Conservation (phyloP, 2,888 invertebrate genomes). For the Pecten maximus region DNA sequence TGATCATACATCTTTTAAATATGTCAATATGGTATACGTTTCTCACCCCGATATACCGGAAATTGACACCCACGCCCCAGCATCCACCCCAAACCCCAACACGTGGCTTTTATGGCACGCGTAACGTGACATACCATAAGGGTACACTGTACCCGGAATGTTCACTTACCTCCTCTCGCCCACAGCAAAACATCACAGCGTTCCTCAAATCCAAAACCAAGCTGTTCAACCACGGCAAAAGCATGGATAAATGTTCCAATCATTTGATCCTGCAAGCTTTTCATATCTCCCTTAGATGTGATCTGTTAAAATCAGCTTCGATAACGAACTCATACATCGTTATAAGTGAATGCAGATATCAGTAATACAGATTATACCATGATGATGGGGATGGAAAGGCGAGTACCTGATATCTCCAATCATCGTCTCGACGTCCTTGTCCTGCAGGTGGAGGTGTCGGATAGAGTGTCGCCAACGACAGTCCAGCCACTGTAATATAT, state of each 20-base stretch:
- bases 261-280: constrained; percentile 31
- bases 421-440: background rate
- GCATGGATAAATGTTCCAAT: constrained; percentile 47
- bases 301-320: background rate
- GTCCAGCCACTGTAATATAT: background rate
- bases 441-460: background rate
- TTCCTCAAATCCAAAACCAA: constrained; percentile 54
- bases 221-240: constrained; percentile 53
- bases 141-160: constrained; percentile 11
- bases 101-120: background rate
- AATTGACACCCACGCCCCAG: background rate
- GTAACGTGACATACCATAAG: background rate
- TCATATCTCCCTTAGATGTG: constrained; percentile 11
- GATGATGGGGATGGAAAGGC: background rate
- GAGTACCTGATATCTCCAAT: background rate
- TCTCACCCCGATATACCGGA: background rate
- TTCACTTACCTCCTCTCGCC: constrained; percentile 57
- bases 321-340: constrained; percentile 26
- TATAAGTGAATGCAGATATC: background rate
- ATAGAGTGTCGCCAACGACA: background rate
- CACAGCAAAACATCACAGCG: constrained; percentile 63
- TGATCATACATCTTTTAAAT: background rate
- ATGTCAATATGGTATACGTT: background rate
- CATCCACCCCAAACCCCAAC: background rate
- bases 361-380: background rate